phyloP scores from a whole-genome alignment of 1,140 invertebrate genomes.

The Physella acuta region DNA sequence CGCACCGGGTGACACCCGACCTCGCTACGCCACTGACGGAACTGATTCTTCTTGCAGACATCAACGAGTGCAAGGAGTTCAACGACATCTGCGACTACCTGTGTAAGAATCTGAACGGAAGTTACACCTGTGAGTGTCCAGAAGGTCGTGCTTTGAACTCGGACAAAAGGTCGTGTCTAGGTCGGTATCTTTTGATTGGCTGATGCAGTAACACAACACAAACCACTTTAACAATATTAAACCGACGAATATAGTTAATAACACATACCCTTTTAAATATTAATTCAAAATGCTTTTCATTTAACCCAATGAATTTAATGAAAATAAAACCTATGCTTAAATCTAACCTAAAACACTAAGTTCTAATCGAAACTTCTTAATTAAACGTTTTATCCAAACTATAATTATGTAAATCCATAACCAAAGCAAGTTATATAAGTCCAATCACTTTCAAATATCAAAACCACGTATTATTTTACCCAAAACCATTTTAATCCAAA shows the following conservation, averaged over 20 bases:
- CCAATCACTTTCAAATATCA: too few relatives aligned
- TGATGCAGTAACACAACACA: neutral
- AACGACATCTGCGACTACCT: neutral
- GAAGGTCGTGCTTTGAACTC: neutral
- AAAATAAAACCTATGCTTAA: too few relatives aligned
- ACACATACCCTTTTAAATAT: neutral
- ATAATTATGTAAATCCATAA: too few relatives aligned
- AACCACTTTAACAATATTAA: neutral
- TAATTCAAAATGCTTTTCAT: neutral
- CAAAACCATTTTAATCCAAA: neutral
- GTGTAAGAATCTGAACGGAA: neutral
- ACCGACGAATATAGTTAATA: neutral
- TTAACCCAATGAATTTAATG: neutral
- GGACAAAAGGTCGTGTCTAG: neutral
- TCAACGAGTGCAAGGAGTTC: neutral
- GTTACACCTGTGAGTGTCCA: neutral
- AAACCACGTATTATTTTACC: neutral
- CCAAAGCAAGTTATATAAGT: too few relatives aligned
- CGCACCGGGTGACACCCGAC: too few relatives aligned
- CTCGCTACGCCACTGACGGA: too few relatives aligned
- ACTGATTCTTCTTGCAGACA: too few relatives aligned
- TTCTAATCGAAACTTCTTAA: too few relatives aligned
- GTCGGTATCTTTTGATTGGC: neutral
- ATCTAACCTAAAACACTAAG: too few relatives aligned
- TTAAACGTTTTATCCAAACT: too few relatives aligned